phyloP scores from a whole-genome alignment of 2,113 vertebrate genomes.

The Chiloscyllium plagiosum region DNA sequence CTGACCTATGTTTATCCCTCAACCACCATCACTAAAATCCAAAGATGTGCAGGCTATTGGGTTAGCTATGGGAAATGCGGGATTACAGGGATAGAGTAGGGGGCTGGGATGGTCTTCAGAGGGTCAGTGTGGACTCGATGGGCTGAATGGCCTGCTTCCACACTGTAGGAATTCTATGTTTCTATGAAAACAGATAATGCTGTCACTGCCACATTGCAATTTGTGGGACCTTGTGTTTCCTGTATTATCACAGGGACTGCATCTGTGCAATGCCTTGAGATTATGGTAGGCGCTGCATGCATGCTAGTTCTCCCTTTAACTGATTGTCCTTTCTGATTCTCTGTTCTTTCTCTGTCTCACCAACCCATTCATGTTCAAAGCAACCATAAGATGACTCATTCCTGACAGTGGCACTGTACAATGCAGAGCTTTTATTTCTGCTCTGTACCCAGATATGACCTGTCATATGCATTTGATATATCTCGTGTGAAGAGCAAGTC shows the following conservation, averaged over 20 bases:
- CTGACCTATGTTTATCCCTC: not conserved
- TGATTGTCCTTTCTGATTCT: too few species aligned
- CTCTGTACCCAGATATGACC: not conserved
- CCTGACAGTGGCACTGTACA: not conserved
- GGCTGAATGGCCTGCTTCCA: too few species aligned
- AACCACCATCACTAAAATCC: not conserved
- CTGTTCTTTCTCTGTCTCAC: not conserved
- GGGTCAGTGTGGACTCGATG: too few species aligned
- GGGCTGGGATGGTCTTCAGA: too few species aligned
- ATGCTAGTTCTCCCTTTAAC: not conserved
- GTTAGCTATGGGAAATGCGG: too few species aligned
- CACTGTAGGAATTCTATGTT: too few species aligned
- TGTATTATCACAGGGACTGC: not conserved
- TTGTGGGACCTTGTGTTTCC: not conserved
- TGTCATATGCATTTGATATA: not conserved
- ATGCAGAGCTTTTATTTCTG: not conserved
- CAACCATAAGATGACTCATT: not conserved
- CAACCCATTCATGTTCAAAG: not conserved
- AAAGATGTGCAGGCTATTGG: too few species aligned
- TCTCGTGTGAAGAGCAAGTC: not conserved
- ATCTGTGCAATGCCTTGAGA: too few species aligned
- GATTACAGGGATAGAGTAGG: too few species aligned
- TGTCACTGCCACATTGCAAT: not conserved
- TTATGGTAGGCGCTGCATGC: not conserved
- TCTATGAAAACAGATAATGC: not conserved